phyloP scores from a whole-genome alignment of 2,888 invertebrate genomes.

The Sclerodermus sp. region DNA sequence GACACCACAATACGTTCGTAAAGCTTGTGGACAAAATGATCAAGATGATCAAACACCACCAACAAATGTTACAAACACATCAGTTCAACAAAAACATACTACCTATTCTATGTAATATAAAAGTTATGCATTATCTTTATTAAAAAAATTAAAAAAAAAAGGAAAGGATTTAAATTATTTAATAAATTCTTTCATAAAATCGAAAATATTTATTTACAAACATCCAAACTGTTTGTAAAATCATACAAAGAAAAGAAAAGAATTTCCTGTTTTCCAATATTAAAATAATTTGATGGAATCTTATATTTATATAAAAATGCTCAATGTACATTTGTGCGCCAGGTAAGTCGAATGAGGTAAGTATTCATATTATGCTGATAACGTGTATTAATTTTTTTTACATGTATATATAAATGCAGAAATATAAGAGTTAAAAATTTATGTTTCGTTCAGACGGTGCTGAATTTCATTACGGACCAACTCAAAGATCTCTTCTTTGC shows the following conservation, averaged over 20 bases:
- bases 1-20: constrained; percentile 77
- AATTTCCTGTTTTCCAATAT: neutral
- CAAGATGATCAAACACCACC: constrained; percentile 51
- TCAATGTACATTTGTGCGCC: constrained; percentile 24
- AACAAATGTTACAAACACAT: constrained; percentile 48
- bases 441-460: neutral
- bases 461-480: constrained; percentile 33
- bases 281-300: too few species aligned
- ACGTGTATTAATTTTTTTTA: constrained; percentile 22
- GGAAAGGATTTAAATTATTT: constrained; percentile 18
- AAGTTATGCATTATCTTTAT: constrained; percentile 44
- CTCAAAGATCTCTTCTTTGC: constrained; percentile 31
- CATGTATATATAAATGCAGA: constrained; percentile 8
- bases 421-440: constrained; percentile 1
- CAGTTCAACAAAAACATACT: constrained; percentile 52
- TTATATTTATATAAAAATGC: constrained; percentile 15
- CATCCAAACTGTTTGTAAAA: neutral
- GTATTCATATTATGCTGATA: constrained; percentile 4
- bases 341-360: constrained; percentile 27
- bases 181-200: constrained; percentile 29
- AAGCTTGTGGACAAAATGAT: constrained; percentile 58
- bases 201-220: constrained; percentile 9
- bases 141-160: constrained; percentile 29
- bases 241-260: neutral
- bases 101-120: constrained; percentile 55